phyloP scores from a whole-genome alignment of 1,140 invertebrate genomes.

The Philotrypesis tridentata region DNA sequence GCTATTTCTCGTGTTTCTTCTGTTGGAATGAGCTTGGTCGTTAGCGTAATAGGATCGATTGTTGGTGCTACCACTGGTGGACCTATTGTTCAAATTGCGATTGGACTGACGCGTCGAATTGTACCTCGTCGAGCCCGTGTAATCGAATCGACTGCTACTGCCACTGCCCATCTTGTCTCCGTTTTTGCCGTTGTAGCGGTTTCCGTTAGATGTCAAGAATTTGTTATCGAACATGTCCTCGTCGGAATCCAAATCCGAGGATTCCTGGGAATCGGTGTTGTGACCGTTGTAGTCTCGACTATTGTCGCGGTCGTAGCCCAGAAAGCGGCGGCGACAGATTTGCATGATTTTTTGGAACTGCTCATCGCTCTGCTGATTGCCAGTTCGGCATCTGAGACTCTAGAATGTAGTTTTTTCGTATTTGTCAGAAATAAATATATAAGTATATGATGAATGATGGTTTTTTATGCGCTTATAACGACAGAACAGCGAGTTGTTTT shows the following conservation, averaged over 20 bases:
- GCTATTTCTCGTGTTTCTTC: not conserved
- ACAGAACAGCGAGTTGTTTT: too few relatives aligned
- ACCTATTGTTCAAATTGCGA: slow-evolving; percentile 40
- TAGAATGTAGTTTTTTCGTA: slow-evolving; percentile 37
- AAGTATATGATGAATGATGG: too few relatives aligned
- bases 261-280: slow-evolving; percentile 55
- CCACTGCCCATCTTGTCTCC: slow-evolving; percentile 1
- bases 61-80: not conserved
- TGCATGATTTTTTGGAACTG: slow-evolving; percentile 64
- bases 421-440: too few relatives aligned
- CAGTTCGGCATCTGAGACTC: slow-evolving; percentile 65
- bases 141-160: slow-evolving; percentile 10
- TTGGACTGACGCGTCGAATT: slow-evolving; percentile 15
- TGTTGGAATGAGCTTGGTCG: not conserved
- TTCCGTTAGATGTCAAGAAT: slow-evolving; percentile 51
- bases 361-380: slow-evolving; percentile 61
- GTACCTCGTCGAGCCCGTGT: not conserved
- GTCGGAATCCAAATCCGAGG: slow-evolving; percentile 57
- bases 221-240: slow-evolving; percentile 62
- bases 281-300: slow-evolving; percentile 50
- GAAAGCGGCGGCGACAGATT: slow-evolving; percentile 60
- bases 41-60: slow-evolving; percentile 10
- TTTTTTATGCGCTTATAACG: too few relatives aligned
- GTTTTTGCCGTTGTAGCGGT: slow-evolving; percentile 40
- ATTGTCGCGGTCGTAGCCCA: slow-evolving; percentile 37